These are phyloP conservation scores for Saturnia pavonia DNA, from an alignment of 2,888 invertebrate species.

Conservation along the genomic window DNA sequence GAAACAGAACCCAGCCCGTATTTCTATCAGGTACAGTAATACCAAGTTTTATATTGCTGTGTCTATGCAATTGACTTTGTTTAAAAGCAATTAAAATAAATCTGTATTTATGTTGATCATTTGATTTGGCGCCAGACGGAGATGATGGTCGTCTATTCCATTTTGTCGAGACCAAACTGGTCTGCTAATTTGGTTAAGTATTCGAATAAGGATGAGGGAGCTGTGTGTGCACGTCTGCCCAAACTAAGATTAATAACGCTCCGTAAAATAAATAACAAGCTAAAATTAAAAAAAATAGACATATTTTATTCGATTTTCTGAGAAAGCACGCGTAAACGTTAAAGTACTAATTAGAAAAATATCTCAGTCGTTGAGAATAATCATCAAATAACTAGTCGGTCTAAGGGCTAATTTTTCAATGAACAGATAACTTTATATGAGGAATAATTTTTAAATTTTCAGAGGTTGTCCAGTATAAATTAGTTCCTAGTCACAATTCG, in stretches of 20 bases:
- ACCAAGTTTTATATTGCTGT: background rate
- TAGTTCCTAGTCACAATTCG: no score
- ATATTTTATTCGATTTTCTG: background rate
- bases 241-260: background rate
- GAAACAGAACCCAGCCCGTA: constrained; percentile 99
- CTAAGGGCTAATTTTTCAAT: no score
- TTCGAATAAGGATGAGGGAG: background rate
- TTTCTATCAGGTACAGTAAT: constrained; percentile 92
- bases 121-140: background rate
- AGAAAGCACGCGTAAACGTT: no score
- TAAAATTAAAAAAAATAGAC: background rate
- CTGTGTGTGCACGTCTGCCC: background rate
- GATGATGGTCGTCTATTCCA: background rate
- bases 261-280: background rate
- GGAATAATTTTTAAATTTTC: no score
- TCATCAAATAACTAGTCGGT: no score
- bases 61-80: no score
- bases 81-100: no score
- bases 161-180: background rate
- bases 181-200: background rate
- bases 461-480: no score
- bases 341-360: no score
- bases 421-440: no score
- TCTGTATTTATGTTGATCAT: background rate
- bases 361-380: no score